A percentile compares a stretch with the other conserved stretches of the same genome.
Evolutionary conservation across 2,113 vertebrate species (phyloP).

Genomic region (Chroicocephalus ridibundus): DNA sequence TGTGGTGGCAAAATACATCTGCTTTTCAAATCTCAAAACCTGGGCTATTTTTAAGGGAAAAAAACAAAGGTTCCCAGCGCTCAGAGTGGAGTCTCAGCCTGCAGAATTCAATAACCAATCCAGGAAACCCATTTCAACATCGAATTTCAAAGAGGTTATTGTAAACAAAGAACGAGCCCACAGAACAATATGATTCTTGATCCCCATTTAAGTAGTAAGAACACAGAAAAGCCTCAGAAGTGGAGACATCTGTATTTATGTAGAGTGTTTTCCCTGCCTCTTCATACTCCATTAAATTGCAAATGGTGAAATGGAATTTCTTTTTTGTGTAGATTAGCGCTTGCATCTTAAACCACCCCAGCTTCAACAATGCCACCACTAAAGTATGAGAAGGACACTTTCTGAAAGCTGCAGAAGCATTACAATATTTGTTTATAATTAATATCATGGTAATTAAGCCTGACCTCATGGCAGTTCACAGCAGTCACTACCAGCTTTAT

Average conservation of each 20-base stretch:
- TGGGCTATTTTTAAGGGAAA: constrained; percentile 13
- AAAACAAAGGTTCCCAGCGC: background rate
- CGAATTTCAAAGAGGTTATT: constrained; percentile 42
- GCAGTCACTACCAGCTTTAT: background rate
- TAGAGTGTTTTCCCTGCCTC: constrained; percentile 22
- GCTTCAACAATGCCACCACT: constrained; percentile 9
- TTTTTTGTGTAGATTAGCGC: constrained; percentile 30
- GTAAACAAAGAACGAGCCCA: constrained; percentile 26
- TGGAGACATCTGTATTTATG: constrained; percentile 58
- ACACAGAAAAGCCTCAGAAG: constrained; percentile 52
- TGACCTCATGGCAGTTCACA: background rate
- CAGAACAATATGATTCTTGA: constrained; percentile 57
- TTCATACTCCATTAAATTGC: constrained; percentile 49
- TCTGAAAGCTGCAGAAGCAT: background rate
- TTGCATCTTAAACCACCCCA: constrained; percentile 1
- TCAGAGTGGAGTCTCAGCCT: background rate
- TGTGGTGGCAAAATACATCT: constrained; percentile 15
- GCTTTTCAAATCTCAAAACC: constrained; percentile 19
- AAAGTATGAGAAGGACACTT: background rate
- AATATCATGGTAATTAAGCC: background rate
- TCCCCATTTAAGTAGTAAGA: constrained; percentile 49
- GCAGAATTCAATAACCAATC: constrained; percentile 29
- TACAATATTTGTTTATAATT: constrained; percentile 33
- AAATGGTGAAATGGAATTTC: constrained; percentile 47
- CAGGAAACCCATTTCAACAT: constrained; percentile 48